Evolutionary conservation across 2,888 invertebrate species (phyloP).

Genomic region (Rotaria macrura): DNA sequence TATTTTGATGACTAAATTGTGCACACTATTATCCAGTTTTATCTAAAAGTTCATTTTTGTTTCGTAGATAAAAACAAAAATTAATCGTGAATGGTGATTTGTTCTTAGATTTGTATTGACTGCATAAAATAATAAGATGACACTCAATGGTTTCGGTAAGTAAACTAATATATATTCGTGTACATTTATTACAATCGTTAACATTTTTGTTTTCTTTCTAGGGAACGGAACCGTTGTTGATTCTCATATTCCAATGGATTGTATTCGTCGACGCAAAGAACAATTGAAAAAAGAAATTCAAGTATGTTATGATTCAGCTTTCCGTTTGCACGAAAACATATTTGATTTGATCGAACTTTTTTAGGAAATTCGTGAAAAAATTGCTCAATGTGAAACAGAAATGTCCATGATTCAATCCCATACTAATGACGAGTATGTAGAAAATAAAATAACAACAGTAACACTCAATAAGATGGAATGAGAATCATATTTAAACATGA

Average conservation of each 20-base stretch:
- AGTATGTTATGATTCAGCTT: background rate
- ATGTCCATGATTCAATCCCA: slow-evolving; percentile 1
- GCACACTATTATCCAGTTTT: too few relatives aligned
- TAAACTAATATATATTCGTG: background rate
- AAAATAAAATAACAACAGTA: too few relatives aligned
- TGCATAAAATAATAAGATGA: background rate
- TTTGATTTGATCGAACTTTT: background rate
- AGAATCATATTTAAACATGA: too few relatives aligned
- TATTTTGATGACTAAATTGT: too few relatives aligned
- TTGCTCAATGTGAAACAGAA: slow-evolving; percentile 15
- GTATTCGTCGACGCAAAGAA: slow-evolving; percentile 10
- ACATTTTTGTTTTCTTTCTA: background rate
- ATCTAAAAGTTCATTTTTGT: too few relatives aligned
- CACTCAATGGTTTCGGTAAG: slow-evolving; percentile 13
- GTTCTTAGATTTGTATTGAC: background rate
- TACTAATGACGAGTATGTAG: background rate
- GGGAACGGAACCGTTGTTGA: slow-evolving; percentile 16
- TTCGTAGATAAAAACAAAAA: too few relatives aligned
- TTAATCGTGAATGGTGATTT: too few relatives aligned
- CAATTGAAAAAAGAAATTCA: slow-evolving; percentile 19
- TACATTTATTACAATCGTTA: background rate
- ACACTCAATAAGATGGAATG: too few relatives aligned
- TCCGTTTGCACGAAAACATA: background rate
- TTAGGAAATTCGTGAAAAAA: slow-evolving; percentile 1
- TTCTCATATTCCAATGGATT: background rate